A percentile compares a stretch with the other conserved stretches of the same genome.
Conservation (phyloP, 92 coral and sea anemone species). For the Siderastrea radians region DNA sequence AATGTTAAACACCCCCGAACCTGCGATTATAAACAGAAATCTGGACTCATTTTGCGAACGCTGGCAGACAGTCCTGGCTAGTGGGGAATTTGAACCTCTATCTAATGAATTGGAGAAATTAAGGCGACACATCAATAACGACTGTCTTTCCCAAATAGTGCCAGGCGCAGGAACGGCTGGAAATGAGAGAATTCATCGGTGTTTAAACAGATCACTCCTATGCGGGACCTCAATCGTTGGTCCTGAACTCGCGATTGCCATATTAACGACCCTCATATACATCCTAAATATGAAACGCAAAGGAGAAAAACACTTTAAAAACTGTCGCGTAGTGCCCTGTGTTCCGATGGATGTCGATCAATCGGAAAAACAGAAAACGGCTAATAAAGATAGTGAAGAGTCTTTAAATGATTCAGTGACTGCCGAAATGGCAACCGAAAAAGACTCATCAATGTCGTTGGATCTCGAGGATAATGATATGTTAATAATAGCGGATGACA, state of each 20-base stretch:
- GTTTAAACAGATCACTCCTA: conserved; percentile 26
- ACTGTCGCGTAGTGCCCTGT: conserved; percentile 13
- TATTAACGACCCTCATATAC: conserved; percentile 19
- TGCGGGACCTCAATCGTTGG: conserved; percentile 29
- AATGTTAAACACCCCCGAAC: not conserved
- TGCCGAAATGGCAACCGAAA: not conserved
- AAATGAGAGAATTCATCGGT: conserved; percentile 24
- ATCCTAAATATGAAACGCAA: not conserved
- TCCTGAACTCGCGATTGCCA: conserved; percentile 39
- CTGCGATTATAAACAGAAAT: conserved; percentile 1
- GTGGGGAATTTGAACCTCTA: not conserved
- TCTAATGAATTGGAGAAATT: not conserved
- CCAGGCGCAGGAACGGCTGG: conserved; percentile 36
- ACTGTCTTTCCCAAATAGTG: conserved; percentile 28
- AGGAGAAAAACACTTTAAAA: conserved; percentile 9
- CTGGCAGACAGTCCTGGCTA: not conserved
- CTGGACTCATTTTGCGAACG: not conserved
- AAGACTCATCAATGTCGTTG: not conserved
- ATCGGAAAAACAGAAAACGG: not conserved
- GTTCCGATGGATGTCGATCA: not conserved
- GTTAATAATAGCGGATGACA: not conserved
- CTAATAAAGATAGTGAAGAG: not conserved
- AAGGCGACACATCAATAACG: conserved; percentile 22
- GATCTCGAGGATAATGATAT: conserved; percentile 2
- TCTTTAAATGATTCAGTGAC: not conserved